These are phyloP conservation scores for Paradoxurus hermaphroditus DNA, from an alignment of 2,113 vertebrate species.

Conservation along the genomic window DNA sequence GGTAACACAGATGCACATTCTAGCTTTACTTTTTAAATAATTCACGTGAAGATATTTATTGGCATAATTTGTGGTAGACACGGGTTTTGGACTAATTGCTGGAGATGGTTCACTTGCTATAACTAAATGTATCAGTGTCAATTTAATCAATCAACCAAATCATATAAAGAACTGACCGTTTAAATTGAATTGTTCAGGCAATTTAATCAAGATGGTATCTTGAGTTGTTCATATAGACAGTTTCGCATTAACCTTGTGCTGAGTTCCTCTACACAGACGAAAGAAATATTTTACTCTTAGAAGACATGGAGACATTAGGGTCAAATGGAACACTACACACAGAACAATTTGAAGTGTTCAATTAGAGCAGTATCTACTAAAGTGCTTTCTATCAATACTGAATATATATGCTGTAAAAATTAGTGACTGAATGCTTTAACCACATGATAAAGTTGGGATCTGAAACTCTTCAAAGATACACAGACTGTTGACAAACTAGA, in stretches of 20 bases:
- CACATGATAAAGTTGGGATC: background rate
- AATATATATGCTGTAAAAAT: slow-evolving; percentile 48
- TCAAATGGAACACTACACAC: slow-evolving; percentile 3
- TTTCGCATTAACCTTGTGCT: background rate
- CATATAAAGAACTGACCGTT: slow-evolving; percentile 39
- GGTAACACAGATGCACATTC: background rate
- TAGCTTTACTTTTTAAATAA: slow-evolving; percentile 16
- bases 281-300: background rate
- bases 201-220: slow-evolving; percentile 39
- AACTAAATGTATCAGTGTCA: slow-evolving; percentile 22
- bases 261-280: slow-evolving; percentile 14
- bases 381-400: background rate
- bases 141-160: slow-evolving; percentile 34
- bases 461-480: background rate
- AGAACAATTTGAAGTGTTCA: background rate
- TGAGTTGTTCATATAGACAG: background rate
- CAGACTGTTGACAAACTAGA: background rate
- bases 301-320: background rate
- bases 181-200: slow-evolving; percentile 34
- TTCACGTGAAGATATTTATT: slow-evolving; percentile 14
- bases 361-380: background rate
- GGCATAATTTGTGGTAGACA: background rate
- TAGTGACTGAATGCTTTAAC: background rate
- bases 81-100: slow-evolving; percentile 22
- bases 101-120: background rate